These are phyloP conservation scores for Orussus abietinus DNA, from an alignment of 1,140 invertebrate species.

Conservation along the genomic window DNA sequence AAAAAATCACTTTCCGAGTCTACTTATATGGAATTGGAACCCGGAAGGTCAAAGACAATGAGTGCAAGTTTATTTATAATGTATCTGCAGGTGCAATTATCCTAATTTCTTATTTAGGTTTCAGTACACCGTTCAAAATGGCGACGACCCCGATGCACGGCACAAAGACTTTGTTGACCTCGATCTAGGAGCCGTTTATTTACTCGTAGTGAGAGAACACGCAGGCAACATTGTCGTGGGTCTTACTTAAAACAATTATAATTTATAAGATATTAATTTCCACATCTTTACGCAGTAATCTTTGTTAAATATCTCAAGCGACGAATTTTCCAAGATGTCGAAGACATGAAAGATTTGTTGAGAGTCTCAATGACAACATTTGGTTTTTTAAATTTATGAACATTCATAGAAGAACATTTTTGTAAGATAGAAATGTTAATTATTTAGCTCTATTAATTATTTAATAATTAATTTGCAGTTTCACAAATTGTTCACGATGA, in stretches of 20 bases:
- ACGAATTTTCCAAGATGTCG: no score
- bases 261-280: constrained; percentile 1
- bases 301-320: no score
- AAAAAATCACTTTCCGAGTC: constrained; percentile 14
- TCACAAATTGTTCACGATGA: constrained; percentile 23
- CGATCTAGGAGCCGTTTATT: constrained; percentile 22
- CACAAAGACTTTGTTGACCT: constrained; percentile 11
- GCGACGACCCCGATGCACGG: constrained; percentile 3
- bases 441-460: no score
- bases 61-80: constrained; percentile 9
- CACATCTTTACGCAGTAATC: constrained; percentile 1
- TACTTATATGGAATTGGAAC: constrained; percentile 18
- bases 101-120: constrained; percentile 10
- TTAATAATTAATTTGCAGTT: no score
- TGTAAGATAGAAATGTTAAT: no score
- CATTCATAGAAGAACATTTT: no score
- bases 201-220: constrained; percentile 15
- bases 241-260: background rate
- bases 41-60: no score
- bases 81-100: background rate
- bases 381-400: no score
- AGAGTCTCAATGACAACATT: no score
- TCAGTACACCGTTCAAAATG: constrained; percentile 14
- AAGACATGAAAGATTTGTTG: no score
- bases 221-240: constrained; percentile 6